A percentile compares a stretch with the other conserved stretches of the same genome.
phyloP scores from a whole-genome alignment of 2,797 vertebrate genomes.

The Dallia pectoralis region DNA sequence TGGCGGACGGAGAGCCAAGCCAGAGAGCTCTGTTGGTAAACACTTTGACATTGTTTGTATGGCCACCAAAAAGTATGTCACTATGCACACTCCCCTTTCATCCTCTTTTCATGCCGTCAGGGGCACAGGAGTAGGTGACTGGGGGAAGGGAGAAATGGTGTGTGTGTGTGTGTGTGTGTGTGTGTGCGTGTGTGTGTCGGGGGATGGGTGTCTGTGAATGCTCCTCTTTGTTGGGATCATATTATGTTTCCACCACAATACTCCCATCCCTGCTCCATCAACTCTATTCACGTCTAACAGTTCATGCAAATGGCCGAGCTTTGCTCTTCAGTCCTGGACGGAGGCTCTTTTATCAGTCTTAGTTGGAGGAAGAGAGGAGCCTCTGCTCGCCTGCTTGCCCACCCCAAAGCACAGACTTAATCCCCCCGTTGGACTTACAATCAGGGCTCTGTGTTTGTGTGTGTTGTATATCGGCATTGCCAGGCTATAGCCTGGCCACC shows the following conservation, averaged over 20 bases:
- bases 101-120: conserved; percentile 17
- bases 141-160: not conserved
- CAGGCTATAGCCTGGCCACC: not conserved
- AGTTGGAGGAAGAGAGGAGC: conserved; percentile 15
- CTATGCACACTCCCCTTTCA: conserved; percentile 21
- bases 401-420: conserved; percentile 36
- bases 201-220: conserved; percentile 65
- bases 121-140: conserved; percentile 25
- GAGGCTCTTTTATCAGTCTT: conserved; percentile 52
- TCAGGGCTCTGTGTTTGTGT: conserved; percentile 34
- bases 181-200: conserved; percentile 9
- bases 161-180: not conserved
- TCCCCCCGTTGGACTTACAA: conserved; percentile 32
- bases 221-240: conserved; percentile 76
- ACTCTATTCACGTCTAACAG: conserved; percentile 81
- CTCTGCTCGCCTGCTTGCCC: conserved; percentile 24
- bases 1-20: conserved; percentile 17
- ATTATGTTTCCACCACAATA: conserved; percentile 82
- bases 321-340: conserved; percentile 57
- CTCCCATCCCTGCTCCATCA: conserved; percentile 78
- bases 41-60: conserved; percentile 48
- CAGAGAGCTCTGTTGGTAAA: conserved; percentile 45
- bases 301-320: conserved; percentile 78
- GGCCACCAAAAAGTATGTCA: conserved; percentile 33
- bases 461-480: conserved; percentile 9